Conservation (phyloP, 2,113 vertebrate genomes). For the Butorides virescens region DNA sequence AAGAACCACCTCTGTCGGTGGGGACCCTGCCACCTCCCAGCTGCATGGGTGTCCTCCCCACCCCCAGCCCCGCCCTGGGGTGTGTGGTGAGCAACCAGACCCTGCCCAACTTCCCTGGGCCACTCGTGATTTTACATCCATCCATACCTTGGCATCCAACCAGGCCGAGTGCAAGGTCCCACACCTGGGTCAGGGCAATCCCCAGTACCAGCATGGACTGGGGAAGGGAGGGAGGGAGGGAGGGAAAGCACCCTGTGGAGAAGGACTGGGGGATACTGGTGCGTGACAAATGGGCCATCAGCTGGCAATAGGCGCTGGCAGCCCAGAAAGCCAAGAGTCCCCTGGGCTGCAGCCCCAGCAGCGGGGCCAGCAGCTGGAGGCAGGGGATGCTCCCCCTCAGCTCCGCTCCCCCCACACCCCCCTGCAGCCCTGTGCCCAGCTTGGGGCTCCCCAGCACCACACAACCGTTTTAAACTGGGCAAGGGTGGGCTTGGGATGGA, state of each 20-base stretch:
- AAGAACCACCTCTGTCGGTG: neutral
- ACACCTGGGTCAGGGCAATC: no score
- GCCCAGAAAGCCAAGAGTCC: neutral
- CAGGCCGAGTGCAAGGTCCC: neutral
- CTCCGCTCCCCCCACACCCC: neutral
- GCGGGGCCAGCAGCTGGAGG: neutral
- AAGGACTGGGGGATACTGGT: neutral
- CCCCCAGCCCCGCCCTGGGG: neutral
- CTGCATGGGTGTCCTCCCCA: neutral
- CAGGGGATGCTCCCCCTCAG: neutral
- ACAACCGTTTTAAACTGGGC: no score
- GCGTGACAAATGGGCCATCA: neutral
- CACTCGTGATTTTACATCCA: neutral
- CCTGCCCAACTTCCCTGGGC: no score
- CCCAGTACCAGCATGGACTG: neutral
- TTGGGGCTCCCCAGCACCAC: no score
- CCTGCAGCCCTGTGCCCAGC: neutral
- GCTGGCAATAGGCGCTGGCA: neutral
- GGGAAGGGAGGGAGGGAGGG: neutral
- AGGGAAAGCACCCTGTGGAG: neutral
- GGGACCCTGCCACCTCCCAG: neutral
- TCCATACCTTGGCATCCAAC: neutral
- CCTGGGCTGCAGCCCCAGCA: neutral
- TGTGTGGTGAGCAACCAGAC: neutral
- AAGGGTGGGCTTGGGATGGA: no score